Percentiles rank a stretch among this genome's conserved stretches.
Evolutionary conservation across 2,113 vertebrate genomes (phyloP).

Genomic region (Andinoacara biseriatus): DNA sequence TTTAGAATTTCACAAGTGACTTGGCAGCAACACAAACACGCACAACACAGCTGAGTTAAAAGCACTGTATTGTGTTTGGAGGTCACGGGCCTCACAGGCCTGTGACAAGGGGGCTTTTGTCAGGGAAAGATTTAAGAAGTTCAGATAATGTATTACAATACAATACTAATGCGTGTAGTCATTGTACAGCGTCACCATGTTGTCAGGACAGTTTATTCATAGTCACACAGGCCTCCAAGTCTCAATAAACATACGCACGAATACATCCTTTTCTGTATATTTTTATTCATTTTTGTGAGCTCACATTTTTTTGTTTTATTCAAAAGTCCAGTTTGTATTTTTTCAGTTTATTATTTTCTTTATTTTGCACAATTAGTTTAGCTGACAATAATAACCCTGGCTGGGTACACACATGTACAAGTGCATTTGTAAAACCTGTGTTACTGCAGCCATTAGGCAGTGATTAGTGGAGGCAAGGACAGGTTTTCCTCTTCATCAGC

Average conservation of each 20-base stretch:
- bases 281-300: not conserved
- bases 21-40: not conserved
- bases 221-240: not conserved
- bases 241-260: not conserved
- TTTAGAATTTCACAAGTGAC: not conserved
- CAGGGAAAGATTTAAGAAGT: not conserved
- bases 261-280: not conserved
- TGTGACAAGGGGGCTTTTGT: not conserved
- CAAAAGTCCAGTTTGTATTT: not conserved
- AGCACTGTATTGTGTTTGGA: not conserved
- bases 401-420: conserved; percentile 21
- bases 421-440: conserved; percentile 68
- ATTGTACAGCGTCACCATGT: not conserved
- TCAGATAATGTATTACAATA: not conserved
- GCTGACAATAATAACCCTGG: not conserved
- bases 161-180: not conserved
- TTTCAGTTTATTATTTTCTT: not conserved
- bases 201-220: not conserved
- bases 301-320: not conserved
- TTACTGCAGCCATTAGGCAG: conserved; percentile 74
- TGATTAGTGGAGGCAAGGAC: conserved; percentile 75
- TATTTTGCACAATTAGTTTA: not conserved
- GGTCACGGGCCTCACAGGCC: not conserved
- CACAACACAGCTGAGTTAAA: not conserved
- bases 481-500: conserved; percentile 80